Percentiles rank a stretch among this genome's conserved stretches.
Conservation (phyloP, 2,888 invertebrate genomes). For the Thecophora atra region DNA sequence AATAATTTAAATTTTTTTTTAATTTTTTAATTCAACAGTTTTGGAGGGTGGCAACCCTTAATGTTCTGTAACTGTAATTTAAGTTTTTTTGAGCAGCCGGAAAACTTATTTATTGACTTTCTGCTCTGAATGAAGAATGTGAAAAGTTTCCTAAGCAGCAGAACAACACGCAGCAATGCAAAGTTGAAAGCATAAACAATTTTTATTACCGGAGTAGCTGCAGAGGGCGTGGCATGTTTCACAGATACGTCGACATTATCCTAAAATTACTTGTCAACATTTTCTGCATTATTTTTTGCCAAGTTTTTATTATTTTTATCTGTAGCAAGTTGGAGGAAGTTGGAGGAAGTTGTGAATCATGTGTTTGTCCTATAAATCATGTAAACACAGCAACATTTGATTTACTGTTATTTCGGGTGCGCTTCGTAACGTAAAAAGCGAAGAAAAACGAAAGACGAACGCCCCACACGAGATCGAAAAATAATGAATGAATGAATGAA, state of each 20-base stretch:
- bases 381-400: too few species aligned
- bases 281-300: background rate
- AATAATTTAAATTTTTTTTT: conserved; percentile 24
- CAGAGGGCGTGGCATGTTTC: background rate
- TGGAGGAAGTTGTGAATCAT: too few species aligned
- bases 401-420: too few species aligned
- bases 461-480: too few species aligned
- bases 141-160: background rate
- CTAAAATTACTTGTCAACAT: background rate
- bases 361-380: too few species aligned
- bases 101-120: background rate
- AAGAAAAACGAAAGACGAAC: too few species aligned
- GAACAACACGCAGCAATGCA: background rate
- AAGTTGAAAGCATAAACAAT: background rate
- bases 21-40: conserved; percentile 14
- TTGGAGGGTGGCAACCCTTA: background rate
- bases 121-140: background rate
- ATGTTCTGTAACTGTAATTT: background rate
- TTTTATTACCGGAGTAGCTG: background rate
- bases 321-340: too few species aligned
- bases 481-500: too few species aligned
- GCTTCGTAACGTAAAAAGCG: too few species aligned
- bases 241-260: background rate
- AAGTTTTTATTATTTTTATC: background rate
- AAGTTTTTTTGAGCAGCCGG: background rate